Evolutionary conservation across 2,113 vertebrate genomes (phyloP).

Genomic region (Solenodon paradoxus): DNA sequence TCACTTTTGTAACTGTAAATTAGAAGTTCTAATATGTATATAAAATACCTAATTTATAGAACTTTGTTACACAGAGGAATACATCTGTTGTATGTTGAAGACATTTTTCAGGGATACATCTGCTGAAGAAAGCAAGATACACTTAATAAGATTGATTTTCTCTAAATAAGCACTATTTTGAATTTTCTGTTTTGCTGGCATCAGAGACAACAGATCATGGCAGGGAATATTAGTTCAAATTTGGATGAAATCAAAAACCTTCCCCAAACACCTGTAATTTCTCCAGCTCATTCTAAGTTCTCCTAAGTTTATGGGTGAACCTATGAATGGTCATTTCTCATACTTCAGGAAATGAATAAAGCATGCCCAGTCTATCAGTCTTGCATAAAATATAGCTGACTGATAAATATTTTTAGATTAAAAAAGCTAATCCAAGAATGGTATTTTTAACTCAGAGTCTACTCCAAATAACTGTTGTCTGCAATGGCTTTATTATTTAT

Average conservation of each 20-base stretch:
- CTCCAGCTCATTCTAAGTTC: conserved; percentile 61
- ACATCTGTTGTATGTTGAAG: background rate
- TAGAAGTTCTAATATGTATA: background rate
- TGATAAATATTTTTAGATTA: background rate
- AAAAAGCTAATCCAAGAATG: conserved; percentile 23
- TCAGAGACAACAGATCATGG: conserved; percentile 16
- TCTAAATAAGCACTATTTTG: conserved; percentile 58
- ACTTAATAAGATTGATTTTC: conserved; percentile 40
- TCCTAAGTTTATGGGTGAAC: background rate
- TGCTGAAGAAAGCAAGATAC: conserved; percentile 34
- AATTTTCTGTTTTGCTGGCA: conserved; percentile 40
- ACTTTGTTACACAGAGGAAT: background rate
- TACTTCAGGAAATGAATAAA: conserved; percentile 61
- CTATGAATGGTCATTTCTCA: conserved; percentile 43
- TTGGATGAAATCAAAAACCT: conserved; percentile 61
- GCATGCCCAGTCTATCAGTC: background rate
- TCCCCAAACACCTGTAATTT: conserved; percentile 66
- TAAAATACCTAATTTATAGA: conserved; percentile 35
- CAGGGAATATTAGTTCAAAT: conserved; percentile 55
- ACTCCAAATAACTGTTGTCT: conserved; percentile 17
- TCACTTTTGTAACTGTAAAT: background rate
- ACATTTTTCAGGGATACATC: background rate
- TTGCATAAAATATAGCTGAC: conserved; percentile 19
- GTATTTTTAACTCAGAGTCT: background rate
- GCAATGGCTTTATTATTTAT: conserved; percentile 2